These are phyloP conservation scores for Lordiphosa fenestrarum DNA, from an alignment of 2,888 invertebrate genomes.

Conservation along the genomic window DNA sequence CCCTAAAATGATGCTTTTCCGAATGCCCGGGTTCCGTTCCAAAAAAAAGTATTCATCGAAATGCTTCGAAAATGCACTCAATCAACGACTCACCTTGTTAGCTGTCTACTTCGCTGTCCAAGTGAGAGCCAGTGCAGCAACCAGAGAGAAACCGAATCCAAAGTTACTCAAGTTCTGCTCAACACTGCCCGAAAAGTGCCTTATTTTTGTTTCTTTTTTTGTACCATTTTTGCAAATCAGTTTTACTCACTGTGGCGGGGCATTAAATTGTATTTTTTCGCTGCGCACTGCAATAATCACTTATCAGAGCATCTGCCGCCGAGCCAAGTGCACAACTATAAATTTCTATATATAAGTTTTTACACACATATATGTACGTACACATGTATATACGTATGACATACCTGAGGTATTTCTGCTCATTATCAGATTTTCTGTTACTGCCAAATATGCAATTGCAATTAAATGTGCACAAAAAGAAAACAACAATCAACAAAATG, in stretches of 20 bases:
- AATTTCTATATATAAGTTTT: neutral
- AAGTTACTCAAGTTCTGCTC: too few species aligned
- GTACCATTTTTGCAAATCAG: too few species aligned
- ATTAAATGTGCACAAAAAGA: slow-evolving; percentile 11
- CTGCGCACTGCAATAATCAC: slow-evolving; percentile 6
- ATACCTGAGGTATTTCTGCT: slow-evolving; percentile 3
- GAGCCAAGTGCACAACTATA: slow-evolving; percentile 20
- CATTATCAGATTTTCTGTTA: slow-evolving; percentile 10
- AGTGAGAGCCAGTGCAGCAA: too few species aligned
- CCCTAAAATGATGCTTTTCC: too few species aligned
- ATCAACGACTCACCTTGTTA: too few species aligned
- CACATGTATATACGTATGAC: neutral
- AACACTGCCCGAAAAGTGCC: too few species aligned
- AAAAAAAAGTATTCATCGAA: too few species aligned
- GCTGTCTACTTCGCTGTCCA: too few species aligned
- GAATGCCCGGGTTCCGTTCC: too few species aligned
- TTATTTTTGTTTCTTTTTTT: too few species aligned
- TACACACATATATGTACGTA: neutral
- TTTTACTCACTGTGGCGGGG: neutral
- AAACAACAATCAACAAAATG: slow-evolving; percentile 11
- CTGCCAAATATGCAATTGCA: slow-evolving; percentile 10
- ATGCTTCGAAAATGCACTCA: too few species aligned
- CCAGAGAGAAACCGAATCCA: too few species aligned
- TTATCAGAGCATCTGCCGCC: slow-evolving; percentile 5
- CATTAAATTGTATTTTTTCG: slow-evolving; percentile 5